phyloP scores from a whole-genome alignment of 2,888 invertebrate genomes.

The Nephrotoma guestfalica region DNA sequence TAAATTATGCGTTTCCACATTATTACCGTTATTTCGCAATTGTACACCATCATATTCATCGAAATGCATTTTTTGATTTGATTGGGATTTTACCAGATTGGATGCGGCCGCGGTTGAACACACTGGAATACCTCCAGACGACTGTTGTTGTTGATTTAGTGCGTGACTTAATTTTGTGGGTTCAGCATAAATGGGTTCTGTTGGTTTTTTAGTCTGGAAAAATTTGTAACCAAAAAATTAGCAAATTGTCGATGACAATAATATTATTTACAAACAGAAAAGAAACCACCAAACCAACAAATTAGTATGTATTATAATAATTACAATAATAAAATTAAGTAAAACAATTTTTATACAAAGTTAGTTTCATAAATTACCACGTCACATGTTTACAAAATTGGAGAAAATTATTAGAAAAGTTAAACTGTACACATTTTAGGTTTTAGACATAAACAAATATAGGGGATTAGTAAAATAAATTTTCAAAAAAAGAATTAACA shows the following conservation, averaged over 20 bases:
- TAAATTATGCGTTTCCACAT: not conserved
- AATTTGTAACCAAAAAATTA: constrained; percentile 24
- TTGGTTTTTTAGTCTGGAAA: constrained; percentile 12
- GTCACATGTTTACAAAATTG: not conserved
- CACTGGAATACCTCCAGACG: not conserved
- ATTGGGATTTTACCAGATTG: not conserved
- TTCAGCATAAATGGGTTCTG: constrained; percentile 16
- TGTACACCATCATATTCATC: constrained; percentile 15
- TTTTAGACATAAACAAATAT: not conserved
- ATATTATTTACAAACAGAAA: not conserved
- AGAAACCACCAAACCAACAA: not conserved
- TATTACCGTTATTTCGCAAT: constrained; percentile 10
- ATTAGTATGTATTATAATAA: not conserved
- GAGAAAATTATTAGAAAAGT: not conserved
- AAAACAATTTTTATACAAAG: not conserved
- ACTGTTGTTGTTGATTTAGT: not conserved
- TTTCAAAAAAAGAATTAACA: not conserved
- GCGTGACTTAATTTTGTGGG: constrained; percentile 12
- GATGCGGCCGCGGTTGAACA: not conserved
- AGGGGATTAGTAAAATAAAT: not conserved
- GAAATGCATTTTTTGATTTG: constrained; percentile 10
- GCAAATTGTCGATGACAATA: constrained; percentile 13
- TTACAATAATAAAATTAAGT: not conserved
- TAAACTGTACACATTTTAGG: not conserved
- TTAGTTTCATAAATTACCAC: not conserved